Base-by-base conservation (phyloP, 2,888 invertebrate genomes). In the Nymphalis polychloros region DNA sequence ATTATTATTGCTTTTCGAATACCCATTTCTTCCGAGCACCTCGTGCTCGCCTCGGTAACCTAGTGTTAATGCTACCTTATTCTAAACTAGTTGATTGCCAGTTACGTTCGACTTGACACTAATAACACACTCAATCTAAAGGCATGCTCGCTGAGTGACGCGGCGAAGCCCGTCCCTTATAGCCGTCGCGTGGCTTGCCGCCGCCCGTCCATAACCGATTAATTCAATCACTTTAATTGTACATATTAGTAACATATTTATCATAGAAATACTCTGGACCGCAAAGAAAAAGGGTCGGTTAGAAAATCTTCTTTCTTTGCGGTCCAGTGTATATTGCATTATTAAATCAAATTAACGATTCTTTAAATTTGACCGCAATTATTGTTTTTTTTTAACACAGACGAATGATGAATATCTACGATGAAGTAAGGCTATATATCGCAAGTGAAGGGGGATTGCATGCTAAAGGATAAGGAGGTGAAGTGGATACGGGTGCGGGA, bases 1-100 rank as follows among this genome's bases (percentile, higher is more conserved):
- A 81, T 88, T 92, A 90, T 93, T 93, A 93, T 93, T 93, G 93
- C 93, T 93, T 93, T 88, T 92, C 90, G 93, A 91, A 93, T 93
- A 93, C 93, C 93, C 92, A 90, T 88, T 86, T 86, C 88, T 84
- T 81, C 86, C 86, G 86, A 90, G 83, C 91, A 91, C 91, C 91
- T 86, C 88, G 91, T 91, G 90, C 86, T 87, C 89, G 77, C 85
- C 78, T 77, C 75, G 70, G 78, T 81, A 86, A 81, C 75, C 81
- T 87, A 89, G 75, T 67, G 71, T 84, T 88, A 86, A 78, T 72
- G 41, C 83, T 89, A 90, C 69, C 84, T 90, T 89, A 90, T 23
- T 59, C 85, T 89, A 89, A 75, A 75, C 87, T 87, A 89, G 77
- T 85, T 90, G 90, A 91, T 90, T 91, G 92, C 92, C 91, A 87